Percentiles rank a stretch among this genome's conserved stretches.
Evolutionary conservation across 2,888 invertebrate species (phyloP).

Genomic region (Tryphoninae sp.): DNA sequence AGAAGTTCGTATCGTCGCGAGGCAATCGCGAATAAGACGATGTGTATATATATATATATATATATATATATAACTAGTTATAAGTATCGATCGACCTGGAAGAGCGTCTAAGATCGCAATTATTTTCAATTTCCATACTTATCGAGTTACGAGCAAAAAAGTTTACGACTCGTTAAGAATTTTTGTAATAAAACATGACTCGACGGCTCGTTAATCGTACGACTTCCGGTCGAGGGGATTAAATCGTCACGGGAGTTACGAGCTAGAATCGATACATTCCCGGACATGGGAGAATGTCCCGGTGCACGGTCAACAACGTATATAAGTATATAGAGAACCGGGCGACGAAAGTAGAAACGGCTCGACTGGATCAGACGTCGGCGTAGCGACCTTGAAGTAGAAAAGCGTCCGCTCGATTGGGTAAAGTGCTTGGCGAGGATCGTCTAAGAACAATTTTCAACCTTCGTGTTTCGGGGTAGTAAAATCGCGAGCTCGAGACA

Average conservation of each 20-base stretch:
- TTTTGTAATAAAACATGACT: too few species aligned
- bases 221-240: too few species aligned
- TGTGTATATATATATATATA: not conserved
- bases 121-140: too few species aligned
- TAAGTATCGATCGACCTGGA: too few species aligned
- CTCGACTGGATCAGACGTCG: not conserved
- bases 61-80: too few species aligned
- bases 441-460: constrained; percentile 43
- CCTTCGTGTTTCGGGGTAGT: constrained; percentile 47
- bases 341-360: not conserved
- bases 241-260: too few species aligned
- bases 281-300: too few species aligned
- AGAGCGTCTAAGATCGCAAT: too few species aligned
- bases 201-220: too few species aligned
- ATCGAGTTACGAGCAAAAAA: too few species aligned
- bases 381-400: constrained; percentile 53
- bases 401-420: constrained; percentile 46
- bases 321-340: not conserved
- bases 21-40: not conserved
- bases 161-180: too few species aligned
- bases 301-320: not conserved
- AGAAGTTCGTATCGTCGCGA: not conserved
- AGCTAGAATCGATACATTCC: too few species aligned
- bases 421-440: constrained; percentile 21
- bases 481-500: constrained; percentile 44